Percentiles rank a stretch among this genome's conserved stretches.
Evolutionary conservation across 2,797 vertebrate genomes (phyloP).

Genomic region (Lutjanus argentimaculatus): DNA sequence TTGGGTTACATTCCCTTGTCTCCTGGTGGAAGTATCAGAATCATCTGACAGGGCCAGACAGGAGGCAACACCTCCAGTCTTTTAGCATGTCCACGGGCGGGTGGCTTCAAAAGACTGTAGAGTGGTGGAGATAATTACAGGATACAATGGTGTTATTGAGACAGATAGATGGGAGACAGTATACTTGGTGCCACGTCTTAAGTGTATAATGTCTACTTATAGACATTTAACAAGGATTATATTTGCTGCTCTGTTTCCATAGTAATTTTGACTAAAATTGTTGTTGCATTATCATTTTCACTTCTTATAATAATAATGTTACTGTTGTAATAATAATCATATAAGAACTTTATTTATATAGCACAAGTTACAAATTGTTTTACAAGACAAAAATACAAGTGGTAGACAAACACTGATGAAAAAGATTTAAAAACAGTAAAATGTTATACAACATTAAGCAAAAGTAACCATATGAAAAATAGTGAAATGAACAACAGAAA

Average conservation of each 20-base stretch:
- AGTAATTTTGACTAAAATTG: not conserved
- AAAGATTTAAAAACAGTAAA: too few species aligned
- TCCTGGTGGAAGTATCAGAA: constrained; percentile 77
- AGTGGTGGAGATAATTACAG: constrained; percentile 66
- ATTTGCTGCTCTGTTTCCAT: not conserved
- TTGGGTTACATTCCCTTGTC: constrained; percentile 82
- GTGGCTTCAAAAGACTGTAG: constrained; percentile 56
- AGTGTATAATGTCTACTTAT: constrained; percentile 18
- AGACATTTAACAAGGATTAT: constrained; percentile 13
- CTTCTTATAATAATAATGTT: too few species aligned
- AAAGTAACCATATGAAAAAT: too few species aligned
- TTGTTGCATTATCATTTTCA: not conserved
- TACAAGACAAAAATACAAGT: too few species aligned
- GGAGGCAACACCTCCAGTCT: constrained; percentile 75
- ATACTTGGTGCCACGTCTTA: constrained; percentile 13
- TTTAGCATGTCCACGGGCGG: constrained; percentile 60
- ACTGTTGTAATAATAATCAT: too few species aligned
- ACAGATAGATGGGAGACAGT: constrained; percentile 43
- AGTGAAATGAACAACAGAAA: too few species aligned
- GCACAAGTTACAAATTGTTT: too few species aligned
- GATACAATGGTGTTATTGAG: constrained; percentile 57
- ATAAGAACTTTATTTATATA: too few species aligned
- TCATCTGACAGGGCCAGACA: constrained; percentile 76
- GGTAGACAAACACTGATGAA: too few species aligned
- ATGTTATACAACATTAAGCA: too few species aligned